Evolutionary conservation across 2,113 vertebrate species (phyloP).

Genomic region (Urocolius indicus): DNA sequence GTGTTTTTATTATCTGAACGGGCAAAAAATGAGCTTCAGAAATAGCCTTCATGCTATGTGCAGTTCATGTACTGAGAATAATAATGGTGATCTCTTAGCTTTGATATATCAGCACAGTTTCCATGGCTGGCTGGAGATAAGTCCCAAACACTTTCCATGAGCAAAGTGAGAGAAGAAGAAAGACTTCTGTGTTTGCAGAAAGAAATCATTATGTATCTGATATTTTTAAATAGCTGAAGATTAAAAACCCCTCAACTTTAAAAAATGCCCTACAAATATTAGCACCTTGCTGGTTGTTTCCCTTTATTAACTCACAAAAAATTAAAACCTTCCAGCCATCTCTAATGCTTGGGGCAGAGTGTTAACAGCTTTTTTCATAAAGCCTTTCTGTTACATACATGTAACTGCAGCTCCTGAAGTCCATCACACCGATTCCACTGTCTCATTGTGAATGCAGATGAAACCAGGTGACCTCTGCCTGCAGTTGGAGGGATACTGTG

Average conservation of each 20-base stretch:
- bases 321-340: background rate
- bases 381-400: background rate
- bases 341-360: background rate
- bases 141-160: background rate
- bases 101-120: background rate
- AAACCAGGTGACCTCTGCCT: background rate
- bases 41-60: background rate
- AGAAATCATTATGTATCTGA: background rate
- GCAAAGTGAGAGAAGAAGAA: background rate
- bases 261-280: background rate
- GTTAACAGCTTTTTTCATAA: background rate
- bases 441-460: background rate
- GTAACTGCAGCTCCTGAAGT: background rate
- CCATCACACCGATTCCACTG: background rate
- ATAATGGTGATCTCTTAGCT: background rate
- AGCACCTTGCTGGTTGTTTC: background rate
- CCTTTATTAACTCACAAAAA: background rate
- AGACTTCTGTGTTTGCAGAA: background rate
- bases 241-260: background rate
- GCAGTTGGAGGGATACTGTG: background rate
- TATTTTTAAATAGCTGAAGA: background rate
- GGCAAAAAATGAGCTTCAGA: slow-evolving; percentile 21
- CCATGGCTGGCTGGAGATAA: background rate
- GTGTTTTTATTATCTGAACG: slow-evolving; percentile 1
- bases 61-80: background rate